Conservation (phyloP, 1,140 invertebrate species). For the Helicoverpa zea region DNA sequence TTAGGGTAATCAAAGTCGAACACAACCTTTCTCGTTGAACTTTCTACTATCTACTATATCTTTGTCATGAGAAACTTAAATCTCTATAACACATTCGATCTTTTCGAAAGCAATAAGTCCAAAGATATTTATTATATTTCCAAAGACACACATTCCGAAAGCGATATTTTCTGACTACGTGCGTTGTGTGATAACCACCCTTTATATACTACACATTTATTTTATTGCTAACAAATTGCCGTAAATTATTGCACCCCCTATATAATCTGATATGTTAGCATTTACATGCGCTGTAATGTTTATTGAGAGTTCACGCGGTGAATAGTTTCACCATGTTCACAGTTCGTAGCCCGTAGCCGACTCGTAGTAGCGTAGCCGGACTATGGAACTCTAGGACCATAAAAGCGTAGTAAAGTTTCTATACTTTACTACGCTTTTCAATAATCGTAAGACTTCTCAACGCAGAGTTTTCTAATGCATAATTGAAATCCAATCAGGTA, state of each 20-base stretch:
- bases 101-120: slow-evolving; percentile 8
- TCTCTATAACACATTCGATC: background rate
- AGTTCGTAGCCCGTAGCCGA: slow-evolving; percentile 17
- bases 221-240: slow-evolving; percentile 17
- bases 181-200: slow-evolving; percentile 1
- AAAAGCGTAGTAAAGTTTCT: background rate
- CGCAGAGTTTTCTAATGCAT: too few species aligned
- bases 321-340: background rate
- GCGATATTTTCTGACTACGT: slow-evolving; percentile 19
- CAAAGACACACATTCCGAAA: background rate
- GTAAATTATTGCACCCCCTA: background rate
- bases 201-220: slow-evolving; percentile 1
- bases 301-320: background rate
- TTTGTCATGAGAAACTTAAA: background rate
- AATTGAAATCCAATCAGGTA: too few species aligned
- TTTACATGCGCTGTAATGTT: background rate
- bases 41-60: too few species aligned
- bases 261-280: background rate
- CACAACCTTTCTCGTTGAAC: background rate
- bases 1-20: background rate
- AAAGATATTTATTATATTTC: background rate
- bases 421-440: too few species aligned
- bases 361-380: slow-evolving; percentile 8
- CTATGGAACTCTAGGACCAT: background rate
- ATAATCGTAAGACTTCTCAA: too few species aligned